A percentile compares a stretch with the other conserved stretches of the same genome.
phyloP scores from a whole-genome alignment of 2,888 invertebrate genomes.

The Idaea dimidiata region DNA sequence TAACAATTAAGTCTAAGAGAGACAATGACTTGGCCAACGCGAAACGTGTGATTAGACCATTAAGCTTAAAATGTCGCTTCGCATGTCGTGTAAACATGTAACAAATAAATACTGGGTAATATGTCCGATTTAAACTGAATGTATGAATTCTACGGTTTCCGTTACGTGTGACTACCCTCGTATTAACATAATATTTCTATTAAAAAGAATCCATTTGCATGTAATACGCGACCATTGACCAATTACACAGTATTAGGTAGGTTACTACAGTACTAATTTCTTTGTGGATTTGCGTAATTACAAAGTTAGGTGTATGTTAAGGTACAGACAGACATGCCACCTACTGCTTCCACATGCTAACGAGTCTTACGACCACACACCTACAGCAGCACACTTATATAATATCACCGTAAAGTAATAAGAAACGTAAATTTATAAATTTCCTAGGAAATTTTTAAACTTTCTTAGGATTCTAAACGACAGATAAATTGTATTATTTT shows the following conservation, averaged over 20 bases:
- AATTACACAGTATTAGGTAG: conserved; percentile 31
- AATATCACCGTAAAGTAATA: too few relatives aligned
- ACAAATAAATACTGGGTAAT: conserved; percentile 16
- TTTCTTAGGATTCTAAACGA: too few relatives aligned
- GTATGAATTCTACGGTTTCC: conserved; percentile 31
- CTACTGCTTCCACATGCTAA: too few relatives aligned
- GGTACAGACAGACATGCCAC: too few relatives aligned
- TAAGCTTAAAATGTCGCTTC: not conserved
- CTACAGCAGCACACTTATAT: too few relatives aligned
- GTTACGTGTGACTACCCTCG: conserved; percentile 12
- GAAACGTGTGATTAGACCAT: not conserved
- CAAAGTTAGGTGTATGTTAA: too few relatives aligned
- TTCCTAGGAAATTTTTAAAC: too few relatives aligned
- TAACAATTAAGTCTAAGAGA: too few relatives aligned
- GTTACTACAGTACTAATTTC: not conserved
- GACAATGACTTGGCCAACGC: too few relatives aligned
- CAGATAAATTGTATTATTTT: too few relatives aligned
- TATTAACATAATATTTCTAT: conserved; percentile 32
- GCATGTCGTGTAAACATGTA: conserved; percentile 17
- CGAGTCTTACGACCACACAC: too few relatives aligned
- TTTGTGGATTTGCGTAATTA: not conserved
- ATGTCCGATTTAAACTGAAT: conserved; percentile 25
- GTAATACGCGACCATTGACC: conserved; percentile 38
- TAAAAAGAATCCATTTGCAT: conserved; percentile 35
- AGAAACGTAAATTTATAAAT: too few relatives aligned